These are phyloP conservation scores for Caretta caretta DNA, from an alignment of 2,113 vertebrate genomes.

Conservation along the genomic window DNA sequence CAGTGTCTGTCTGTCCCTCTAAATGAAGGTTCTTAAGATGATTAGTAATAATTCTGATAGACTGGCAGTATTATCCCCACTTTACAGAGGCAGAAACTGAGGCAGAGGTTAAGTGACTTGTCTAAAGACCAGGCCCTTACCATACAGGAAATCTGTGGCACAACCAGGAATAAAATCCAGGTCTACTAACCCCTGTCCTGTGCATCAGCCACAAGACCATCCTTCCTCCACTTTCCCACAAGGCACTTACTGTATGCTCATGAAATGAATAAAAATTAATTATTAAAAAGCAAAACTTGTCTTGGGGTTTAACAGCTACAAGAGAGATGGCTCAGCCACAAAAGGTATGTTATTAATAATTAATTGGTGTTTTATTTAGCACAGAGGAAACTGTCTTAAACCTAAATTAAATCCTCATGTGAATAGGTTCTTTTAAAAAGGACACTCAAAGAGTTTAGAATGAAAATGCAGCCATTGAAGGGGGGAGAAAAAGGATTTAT, in stretches of 20 bases:
- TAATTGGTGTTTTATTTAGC: slow-evolving; percentile 70
- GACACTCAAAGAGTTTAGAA: background rate
- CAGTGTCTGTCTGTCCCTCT: background rate
- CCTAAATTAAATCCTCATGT: slow-evolving; percentile 45
- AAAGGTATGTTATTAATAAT: slow-evolving; percentile 74
- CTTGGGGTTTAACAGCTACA: slow-evolving; percentile 50
- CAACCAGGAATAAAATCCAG: background rate
- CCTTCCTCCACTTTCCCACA: slow-evolving; percentile 10
- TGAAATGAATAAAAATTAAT: slow-evolving; percentile 67
- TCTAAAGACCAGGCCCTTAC: background rate
- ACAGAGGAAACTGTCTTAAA: slow-evolving; percentile 49
- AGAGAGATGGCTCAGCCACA: slow-evolving; percentile 37
- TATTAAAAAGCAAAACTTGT: slow-evolving; percentile 66
- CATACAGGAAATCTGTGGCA: background rate
- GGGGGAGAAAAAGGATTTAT: background rate
- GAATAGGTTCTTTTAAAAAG: slow-evolving; percentile 4
- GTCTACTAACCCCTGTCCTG: background rate
- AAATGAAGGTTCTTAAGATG: background rate
- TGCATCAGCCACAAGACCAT: background rate
- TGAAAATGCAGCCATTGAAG: background rate
- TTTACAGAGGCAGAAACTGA: background rate
- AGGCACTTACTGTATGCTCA: slow-evolving; percentile 29
- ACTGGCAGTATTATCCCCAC: background rate
- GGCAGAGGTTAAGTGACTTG: background rate
- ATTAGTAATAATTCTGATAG: background rate